phyloP scores from a whole-genome alignment of 2,113 vertebrate genomes.

The Halcyon senegalensis region DNA sequence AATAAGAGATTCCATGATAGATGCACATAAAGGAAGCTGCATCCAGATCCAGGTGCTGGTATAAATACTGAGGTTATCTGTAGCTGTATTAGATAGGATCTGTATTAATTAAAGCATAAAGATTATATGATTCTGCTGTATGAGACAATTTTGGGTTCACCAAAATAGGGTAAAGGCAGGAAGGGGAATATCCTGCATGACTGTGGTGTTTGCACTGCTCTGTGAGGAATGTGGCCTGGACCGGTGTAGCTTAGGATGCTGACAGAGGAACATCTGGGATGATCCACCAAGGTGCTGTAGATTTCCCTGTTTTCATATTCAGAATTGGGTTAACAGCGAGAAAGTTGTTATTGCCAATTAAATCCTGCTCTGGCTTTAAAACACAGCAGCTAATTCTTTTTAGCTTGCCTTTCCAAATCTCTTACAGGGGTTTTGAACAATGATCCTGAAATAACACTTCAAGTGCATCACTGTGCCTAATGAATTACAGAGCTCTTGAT shows the following conservation, averaged over 20 bases:
- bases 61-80: background rate
- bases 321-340: background rate
- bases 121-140: background rate
- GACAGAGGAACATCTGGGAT: background rate
- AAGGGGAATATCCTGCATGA: background rate
- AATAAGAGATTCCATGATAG: background rate
- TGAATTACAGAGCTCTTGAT: conserved; percentile 67
- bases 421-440: conserved; percentile 51
- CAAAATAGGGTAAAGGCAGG: background rate
- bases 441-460: conserved; percentile 64
- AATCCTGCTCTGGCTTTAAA: conserved; percentile 10
- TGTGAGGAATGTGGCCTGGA: background rate
- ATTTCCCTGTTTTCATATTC: background rate
- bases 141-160: background rate
- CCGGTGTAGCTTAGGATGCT: fast-evolving
- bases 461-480: conserved; percentile 58
- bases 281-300: background rate
- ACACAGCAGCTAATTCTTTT: conserved; percentile 10
- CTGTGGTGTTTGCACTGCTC: background rate
- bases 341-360: conserved; percentile 27
- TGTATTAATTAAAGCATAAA: background rate
- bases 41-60: background rate
- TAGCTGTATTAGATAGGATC: background rate
- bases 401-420: conserved; percentile 14
- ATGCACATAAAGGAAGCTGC: background rate